Evolutionary conservation across 2,113 vertebrate genomes (phyloP).

Genomic region (Spermophilus dauricus): DNA sequence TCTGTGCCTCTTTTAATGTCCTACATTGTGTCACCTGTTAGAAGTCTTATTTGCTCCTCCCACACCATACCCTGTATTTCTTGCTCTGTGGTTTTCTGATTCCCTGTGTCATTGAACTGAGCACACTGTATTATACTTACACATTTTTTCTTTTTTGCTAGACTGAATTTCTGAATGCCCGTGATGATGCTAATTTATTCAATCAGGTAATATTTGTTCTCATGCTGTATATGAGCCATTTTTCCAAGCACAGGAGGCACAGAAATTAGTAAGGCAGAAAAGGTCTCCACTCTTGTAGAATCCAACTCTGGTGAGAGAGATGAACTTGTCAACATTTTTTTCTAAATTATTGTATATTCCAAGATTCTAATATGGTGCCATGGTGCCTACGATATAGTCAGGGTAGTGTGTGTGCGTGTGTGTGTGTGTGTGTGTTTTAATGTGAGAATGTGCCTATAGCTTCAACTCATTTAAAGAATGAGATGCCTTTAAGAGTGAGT

Average conservation of each 20-base stretch:
- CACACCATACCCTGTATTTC: neutral
- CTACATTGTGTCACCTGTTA: neutral
- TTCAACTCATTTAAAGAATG: neutral
- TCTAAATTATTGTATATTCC: neutral
- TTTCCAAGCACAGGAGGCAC: neutral
- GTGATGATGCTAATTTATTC: neutral
- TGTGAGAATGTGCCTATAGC: neutral
- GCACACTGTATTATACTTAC: accelerated
- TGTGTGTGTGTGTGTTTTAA: too few relatives aligned
- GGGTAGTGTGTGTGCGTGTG: too few relatives aligned
- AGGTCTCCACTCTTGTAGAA: too few relatives aligned
- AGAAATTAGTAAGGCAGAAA: neutral
- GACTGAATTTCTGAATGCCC: neutral
- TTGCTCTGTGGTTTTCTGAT: neutral
- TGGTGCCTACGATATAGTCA: neutral
- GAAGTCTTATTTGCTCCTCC: neutral
- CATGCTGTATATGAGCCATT: neutral
- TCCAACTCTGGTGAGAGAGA: neutral
- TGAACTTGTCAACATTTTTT: neutral
- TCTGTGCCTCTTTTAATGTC: neutral
- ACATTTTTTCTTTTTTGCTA: neutral
- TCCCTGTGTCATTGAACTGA: neutral
- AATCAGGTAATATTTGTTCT: neutral
- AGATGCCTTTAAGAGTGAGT: neutral
- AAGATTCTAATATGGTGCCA: neutral